Conservation (phyloP, 2,797 vertebrate genomes). For the Anisognathus igniventris region DNA sequence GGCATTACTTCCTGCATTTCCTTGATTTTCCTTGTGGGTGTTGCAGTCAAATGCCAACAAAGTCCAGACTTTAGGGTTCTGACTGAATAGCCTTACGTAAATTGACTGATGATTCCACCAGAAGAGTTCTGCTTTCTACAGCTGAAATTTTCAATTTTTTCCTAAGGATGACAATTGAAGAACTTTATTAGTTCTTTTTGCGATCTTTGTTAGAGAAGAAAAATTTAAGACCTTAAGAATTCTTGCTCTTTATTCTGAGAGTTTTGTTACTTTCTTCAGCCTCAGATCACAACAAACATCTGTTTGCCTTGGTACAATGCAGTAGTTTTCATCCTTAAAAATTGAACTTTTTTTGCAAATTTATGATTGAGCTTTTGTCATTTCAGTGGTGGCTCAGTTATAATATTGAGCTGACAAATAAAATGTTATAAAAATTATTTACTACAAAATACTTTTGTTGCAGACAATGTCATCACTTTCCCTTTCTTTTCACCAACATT, state of each 20-base stretch:
- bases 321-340: not conserved
- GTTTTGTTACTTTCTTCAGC: not conserved
- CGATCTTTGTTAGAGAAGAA: not conserved
- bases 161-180: not conserved
- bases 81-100: not conserved
- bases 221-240: not conserved
- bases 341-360: not conserved
- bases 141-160: not conserved
- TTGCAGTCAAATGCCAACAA: not conserved
- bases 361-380: not conserved
- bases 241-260: not conserved
- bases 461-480: not conserved
- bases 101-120: not conserved
- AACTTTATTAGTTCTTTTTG: not conserved
- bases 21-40: not conserved
- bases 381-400: not conserved
- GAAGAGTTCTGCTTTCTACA: not conserved
- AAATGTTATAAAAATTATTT: slow-evolving; percentile 5
- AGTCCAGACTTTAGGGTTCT: not conserved
- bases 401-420: not conserved
- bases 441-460: not conserved
- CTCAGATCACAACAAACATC: not conserved
- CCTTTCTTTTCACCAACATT: not conserved
- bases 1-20: not conserved
- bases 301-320: not conserved